A percentile compares a stretch with the other conserved stretches of the same genome.
Conservation (phyloP, 1,140 invertebrate species). For the Aphaenogaster rudis region DNA sequence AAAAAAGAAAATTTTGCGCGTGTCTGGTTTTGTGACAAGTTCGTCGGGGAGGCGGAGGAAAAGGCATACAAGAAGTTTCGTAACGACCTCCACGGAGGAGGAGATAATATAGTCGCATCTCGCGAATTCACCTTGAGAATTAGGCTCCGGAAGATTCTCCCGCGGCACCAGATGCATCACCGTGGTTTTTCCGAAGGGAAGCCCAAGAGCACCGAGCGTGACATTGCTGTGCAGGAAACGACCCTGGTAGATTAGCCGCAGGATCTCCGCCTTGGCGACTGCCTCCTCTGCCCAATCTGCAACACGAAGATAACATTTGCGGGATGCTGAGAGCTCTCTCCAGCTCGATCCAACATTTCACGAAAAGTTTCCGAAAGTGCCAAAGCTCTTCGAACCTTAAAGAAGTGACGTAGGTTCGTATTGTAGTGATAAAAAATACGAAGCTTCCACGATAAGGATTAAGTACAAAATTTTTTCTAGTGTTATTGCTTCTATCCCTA, state of each 20-base stretch:
- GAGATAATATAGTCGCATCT: not conserved
- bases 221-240: conserved; percentile 99
- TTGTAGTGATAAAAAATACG: not conserved
- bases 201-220: conserved; percentile 97
- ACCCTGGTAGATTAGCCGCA: conserved; percentile 99
- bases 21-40: conserved; percentile 19
- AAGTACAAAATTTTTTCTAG: not conserved
- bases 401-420: not conserved
- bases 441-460: not conserved
- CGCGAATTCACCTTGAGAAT: conserved; percentile 94
- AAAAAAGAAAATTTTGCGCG: conserved; percentile 35
- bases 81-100: not conserved
- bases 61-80: conserved; percentile 31
- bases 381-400: conserved; percentile 22
- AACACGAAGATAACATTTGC: conserved; percentile 69
- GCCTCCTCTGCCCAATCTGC: conserved; percentile 98
- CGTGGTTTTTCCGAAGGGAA: conserved; percentile 98
- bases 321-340: conserved; percentile 51
- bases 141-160: conserved; percentile 99
- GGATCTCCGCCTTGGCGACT: conserved; percentile 98
- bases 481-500: not conserved
- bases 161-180: conserved; percentile 99
- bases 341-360: not conserved
- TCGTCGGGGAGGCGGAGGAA: not conserved
- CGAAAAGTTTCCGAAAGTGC: conserved; percentile 41